Percentiles rank a stretch among this genome's conserved stretches.
phyloP scores from a whole-genome alignment of 92 coral and sea anemone genomes.

The Umimayanthus kanabou region DNA sequence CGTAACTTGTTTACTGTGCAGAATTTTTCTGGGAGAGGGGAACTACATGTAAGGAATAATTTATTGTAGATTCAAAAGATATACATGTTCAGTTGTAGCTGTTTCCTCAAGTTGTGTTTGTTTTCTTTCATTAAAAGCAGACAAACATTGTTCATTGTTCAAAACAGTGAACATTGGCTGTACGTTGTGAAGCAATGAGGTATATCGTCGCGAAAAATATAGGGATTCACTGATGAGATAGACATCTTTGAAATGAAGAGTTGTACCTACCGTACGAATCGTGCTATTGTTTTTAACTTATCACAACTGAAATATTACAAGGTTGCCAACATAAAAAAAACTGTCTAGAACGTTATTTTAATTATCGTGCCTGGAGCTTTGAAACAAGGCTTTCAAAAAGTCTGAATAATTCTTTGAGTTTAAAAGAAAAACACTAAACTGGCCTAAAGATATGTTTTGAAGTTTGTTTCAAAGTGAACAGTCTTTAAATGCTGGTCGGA shows the following conservation, averaged over 20 bases:
- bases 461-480: not conserved
- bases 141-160: not conserved
- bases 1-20: not conserved
- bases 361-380: too few species aligned
- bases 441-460: not conserved
- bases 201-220: too few species aligned
- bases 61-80: not conserved
- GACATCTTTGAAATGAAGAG: too few species aligned
- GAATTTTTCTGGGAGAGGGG: not conserved
- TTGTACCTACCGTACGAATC: too few species aligned
- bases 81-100: not conserved
- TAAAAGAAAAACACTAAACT: not conserved
- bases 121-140: too few species aligned
- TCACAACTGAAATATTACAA: too few species aligned
- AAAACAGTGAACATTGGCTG: not conserved
- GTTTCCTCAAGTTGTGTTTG: not conserved
- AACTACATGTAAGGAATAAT: not conserved
- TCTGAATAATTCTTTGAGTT: not conserved
- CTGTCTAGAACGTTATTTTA: too few species aligned
- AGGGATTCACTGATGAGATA: too few species aligned
- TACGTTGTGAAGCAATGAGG: not conserved
- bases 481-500: not conserved
- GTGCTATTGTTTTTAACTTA: too few species aligned
- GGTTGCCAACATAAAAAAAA: too few species aligned
- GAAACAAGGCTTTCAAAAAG: too few species aligned